These are phyloP conservation scores for Cyprinodon diabolis DNA, from an alignment of 2,797 vertebrate genomes.

Conservation along the genomic window DNA sequence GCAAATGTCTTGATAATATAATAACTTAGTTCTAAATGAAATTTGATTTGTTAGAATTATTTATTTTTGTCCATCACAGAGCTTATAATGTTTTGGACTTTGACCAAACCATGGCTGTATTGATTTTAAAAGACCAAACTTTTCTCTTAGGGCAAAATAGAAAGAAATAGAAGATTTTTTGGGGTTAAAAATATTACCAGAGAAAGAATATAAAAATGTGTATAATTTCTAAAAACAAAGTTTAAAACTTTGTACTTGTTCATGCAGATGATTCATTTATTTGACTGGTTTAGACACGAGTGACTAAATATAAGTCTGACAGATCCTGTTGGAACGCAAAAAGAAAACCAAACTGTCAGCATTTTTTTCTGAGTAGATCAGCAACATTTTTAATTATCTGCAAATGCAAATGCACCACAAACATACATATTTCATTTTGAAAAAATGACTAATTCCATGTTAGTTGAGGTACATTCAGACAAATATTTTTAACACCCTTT, in stretches of 20 bases:
- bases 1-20: background rate
- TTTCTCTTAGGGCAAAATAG: background rate
- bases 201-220: background rate
- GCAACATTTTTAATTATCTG: background rate
- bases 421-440: background rate
- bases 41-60: slow-evolving; percentile 28
- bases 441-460: background rate
- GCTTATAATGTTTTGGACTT: slow-evolving; percentile 50
- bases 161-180: background rate
- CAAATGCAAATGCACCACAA: background rate
- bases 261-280: background rate
- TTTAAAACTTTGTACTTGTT: background rate
- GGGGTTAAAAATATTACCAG: background rate
- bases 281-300: background rate
- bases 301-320: background rate
- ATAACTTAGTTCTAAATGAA: slow-evolving; percentile 4
- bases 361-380: background rate
- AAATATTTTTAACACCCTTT: background rate
- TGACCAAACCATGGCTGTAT: slow-evolving; percentile 15
- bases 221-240: background rate
- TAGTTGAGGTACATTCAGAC: background rate
- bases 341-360: background rate
- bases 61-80: background rate
- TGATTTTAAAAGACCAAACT: slow-evolving; percentile 34
- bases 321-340: background rate